A percentile compares a stretch with the other conserved stretches of the same genome.
phyloP scores from a whole-genome alignment of 2,797 vertebrate species.

The Muraenolepis orangiensis region DNA sequence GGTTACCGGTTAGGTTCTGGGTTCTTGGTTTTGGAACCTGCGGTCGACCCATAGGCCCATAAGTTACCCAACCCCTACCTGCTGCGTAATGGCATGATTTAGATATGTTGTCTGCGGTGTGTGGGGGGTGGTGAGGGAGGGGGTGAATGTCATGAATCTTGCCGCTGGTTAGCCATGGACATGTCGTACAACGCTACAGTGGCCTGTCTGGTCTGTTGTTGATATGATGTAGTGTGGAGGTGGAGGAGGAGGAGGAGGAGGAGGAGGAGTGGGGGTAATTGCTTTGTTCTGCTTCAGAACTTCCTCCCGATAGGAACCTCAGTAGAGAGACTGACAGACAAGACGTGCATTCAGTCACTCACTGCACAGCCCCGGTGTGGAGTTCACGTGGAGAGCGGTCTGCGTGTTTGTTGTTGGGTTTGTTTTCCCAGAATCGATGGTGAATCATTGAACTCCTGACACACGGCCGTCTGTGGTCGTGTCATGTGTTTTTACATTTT shows the following conservation, averaged over 20 bases:
- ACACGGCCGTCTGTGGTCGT: conserved; percentile 19
- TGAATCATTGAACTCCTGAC: conserved; percentile 50
- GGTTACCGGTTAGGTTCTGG: no score
- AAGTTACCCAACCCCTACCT: background rate
- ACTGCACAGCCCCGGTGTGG: conserved; percentile 38
- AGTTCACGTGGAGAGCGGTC: conserved; percentile 37
- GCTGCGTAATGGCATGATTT: background rate
- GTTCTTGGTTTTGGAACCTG: no score
- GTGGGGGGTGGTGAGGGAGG: background rate
- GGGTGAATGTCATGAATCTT: conserved; percentile 22
- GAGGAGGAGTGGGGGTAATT: conserved; percentile 40
- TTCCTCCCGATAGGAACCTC: conserved; percentile 48
- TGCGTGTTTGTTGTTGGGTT: no score
- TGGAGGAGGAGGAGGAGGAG: conserved; percentile 39
- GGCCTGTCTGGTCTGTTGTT: conserved; percentile 39
- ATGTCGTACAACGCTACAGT: conserved; percentile 40
- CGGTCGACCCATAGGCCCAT: background rate
- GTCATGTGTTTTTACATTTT: conserved; percentile 13
- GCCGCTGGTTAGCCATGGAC: conserved; percentile 32
- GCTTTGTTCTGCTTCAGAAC: conserved; percentile 56
- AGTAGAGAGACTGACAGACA: conserved; percentile 16
- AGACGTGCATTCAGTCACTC: background rate
- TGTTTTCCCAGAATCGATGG: conserved; percentile 11
- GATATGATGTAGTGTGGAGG: conserved; percentile 50
- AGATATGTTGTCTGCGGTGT: background rate